These are phyloP conservation scores for Phaonia tiefii DNA, from an alignment of 2,888 invertebrate genomes.

Conservation along the genomic window DNA sequence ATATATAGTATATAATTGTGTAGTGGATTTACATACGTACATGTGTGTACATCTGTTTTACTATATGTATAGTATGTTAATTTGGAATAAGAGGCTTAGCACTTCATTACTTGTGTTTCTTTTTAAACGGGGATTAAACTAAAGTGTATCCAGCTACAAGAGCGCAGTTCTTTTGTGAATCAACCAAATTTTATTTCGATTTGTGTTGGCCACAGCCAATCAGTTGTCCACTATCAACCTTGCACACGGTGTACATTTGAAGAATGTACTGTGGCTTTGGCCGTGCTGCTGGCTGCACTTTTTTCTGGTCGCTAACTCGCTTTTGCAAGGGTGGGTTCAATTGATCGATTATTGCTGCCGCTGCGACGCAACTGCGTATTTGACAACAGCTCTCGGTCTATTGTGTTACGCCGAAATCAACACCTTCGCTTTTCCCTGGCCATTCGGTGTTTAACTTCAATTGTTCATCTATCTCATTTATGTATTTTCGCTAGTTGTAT, in stretches of 20 bases:
- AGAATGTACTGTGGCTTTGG: not conserved
- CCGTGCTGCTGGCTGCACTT: conserved; percentile 27
- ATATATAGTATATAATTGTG: not conserved
- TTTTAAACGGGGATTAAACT: not conserved
- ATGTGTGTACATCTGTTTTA: not conserved
- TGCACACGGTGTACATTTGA: too few species aligned
- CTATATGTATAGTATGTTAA: too few species aligned
- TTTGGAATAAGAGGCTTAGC: not conserved
- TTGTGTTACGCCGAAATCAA: conserved; percentile 53
- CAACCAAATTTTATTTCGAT: not conserved
- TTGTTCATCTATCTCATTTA: not conserved
- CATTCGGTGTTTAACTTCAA: not conserved
- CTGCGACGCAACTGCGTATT: conserved; percentile 9
- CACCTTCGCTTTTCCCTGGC: conserved; percentile 61
- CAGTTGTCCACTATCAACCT: not conserved
- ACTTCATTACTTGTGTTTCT: not conserved
- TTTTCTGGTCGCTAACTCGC: conserved; percentile 12
- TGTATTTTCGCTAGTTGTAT: not conserved
- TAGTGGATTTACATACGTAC: not conserved
- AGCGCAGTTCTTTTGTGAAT: conserved; percentile 11
- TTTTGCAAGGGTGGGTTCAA: conserved; percentile 65
- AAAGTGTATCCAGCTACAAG: not conserved
- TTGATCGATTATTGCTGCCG: conserved; percentile 56
- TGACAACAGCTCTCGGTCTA: conserved; percentile 49
- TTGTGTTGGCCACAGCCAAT: not conserved